Conservation (phyloP, 2,113 vertebrate species). For the rat (Rattus norvegicus) region GRCr8 NC_086033.1:21002001-21002500, state of each 20-base stretch:
- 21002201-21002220: not conserved
- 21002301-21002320: not conserved
- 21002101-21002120: not conserved
- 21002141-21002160: not conserved
- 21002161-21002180: not conserved
- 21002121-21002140: not conserved
- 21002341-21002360: not conserved
- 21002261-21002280: not conserved
- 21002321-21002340: not conserved
- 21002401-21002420: not conserved
- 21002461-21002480: no score
- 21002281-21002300: not conserved
- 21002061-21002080: not conserved
- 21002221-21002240: not conserved
- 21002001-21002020: not conserved
- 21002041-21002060: not conserved
- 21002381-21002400: constrained; percentile 13
- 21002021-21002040: not conserved
- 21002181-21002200: not conserved
- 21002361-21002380: not conserved
- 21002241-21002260: not conserved
- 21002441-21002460: not conserved
- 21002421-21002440: not conserved
- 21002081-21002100: not conserved
- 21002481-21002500: constrained; percentile 1